Evolutionary conservation across 1,140 invertebrate species (phyloP), one percentile per base, ranked within the genome.

Genomic region (Amyelois transitella): DNA sequence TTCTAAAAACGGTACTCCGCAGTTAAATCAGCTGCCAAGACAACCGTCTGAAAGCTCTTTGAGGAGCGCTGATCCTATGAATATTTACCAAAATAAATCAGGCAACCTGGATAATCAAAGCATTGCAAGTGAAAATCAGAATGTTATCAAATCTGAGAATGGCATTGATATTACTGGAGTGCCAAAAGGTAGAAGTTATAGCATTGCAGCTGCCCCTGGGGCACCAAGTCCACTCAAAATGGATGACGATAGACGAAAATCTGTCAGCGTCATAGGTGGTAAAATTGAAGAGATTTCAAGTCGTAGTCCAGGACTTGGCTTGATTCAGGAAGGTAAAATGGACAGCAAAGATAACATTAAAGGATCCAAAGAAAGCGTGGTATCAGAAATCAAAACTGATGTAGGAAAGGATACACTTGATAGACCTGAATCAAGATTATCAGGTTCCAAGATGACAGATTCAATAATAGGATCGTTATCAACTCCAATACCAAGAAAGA

Each of bases 401-500:
- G 71, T 66, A 4, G 64, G 38, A 20, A 76, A 73, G 70, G 80
- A 86, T 49, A 57, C 62, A 24, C 38, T 62, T 22, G 86, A 89
- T 1, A 78, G 88, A 4, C 83, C 88, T 14, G 88, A 89, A 63
- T 88, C 87, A 3, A 77, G 86, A 14, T 56, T 89, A 6, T 75
- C 83, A 32, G 83, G 77, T 21, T 78, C 86, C 12, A 88, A 81
- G 75, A 89, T 89, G 86, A 82, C 81, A 24, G 88, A 89, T 67
- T 89, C 87, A 10, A 80, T 89, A 48, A 88, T 89, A 55, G 85
- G 86, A 21, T 81, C 81, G 25, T 60, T 88, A 48, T 64, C 79
- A 55, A 81, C 64, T 47, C 51, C 71, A 60, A 66, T 60, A 28
- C 58, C 64, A 24, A 82, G 81, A 54, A 89, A 87, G 58, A 83